Percentiles rank a stretch among this genome's conserved stretches.
Evolutionary conservation across 1,140 invertebrate genomes (phyloP).

Genomic region (Theocolax elegans): DNA sequence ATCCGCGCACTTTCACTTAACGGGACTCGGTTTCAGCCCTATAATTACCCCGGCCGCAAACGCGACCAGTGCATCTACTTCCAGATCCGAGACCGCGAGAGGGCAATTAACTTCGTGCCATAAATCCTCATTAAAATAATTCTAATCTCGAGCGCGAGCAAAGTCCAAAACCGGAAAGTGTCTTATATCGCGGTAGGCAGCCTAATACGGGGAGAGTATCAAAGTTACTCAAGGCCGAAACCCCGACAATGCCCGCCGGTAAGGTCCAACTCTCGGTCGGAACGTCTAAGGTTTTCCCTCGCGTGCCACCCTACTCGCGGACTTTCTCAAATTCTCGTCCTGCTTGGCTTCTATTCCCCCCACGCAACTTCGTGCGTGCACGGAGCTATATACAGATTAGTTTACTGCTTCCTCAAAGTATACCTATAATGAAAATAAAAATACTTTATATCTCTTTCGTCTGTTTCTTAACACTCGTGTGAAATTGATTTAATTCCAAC

Average conservation of each 20-base stretch:
- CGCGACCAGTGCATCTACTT: too few relatives aligned
- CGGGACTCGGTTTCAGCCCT: not conserved
- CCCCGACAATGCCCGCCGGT: constrained; percentile 53
- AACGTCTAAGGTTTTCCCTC: constrained; percentile 9
- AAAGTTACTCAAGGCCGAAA: constrained; percentile 41
- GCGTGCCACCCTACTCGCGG: not conserved
- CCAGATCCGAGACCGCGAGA: not conserved
- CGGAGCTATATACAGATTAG: too few relatives aligned
- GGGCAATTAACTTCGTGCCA: constrained; percentile 4
- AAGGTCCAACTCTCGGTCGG: constrained; percentile 19
- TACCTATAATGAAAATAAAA: too few relatives aligned
- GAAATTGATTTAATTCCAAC: too few relatives aligned
- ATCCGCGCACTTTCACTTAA: too few relatives aligned
- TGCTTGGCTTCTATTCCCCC: not conserved
- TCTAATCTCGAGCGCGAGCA: constrained; percentile 35
- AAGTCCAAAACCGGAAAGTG: constrained; percentile 24
- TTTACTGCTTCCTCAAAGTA: too few relatives aligned
- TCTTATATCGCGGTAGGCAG: constrained; percentile 6
- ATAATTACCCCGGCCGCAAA: not conserved
- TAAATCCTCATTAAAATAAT: constrained; percentile 40
- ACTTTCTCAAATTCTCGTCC: constrained; percentile 25
- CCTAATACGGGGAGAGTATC: not conserved
- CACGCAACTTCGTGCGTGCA: not conserved
- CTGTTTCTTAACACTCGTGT: too few relatives aligned
- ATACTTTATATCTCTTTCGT: too few relatives aligned